These are phyloP conservation scores for Pongo abelii DNA, from an alignment of 2,113 vertebrate species.

Conservation along the genomic window DNA sequence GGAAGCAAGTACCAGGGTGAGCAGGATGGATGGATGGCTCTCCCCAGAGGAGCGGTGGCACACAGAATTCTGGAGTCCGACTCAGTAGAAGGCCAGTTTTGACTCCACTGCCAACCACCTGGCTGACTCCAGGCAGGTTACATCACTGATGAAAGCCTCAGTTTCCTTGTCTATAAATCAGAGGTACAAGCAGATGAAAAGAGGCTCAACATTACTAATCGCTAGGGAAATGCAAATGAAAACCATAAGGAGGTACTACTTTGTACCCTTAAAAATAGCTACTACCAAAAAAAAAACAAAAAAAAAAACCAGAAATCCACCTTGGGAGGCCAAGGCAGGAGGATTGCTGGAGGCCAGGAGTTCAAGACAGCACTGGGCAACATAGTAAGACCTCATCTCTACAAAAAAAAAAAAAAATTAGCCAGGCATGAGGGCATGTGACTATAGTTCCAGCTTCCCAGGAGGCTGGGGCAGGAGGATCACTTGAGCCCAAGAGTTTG, in stretches of 20 bases:
- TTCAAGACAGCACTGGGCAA: no score
- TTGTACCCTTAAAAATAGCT: neutral
- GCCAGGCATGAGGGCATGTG: no score
- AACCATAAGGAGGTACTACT: neutral
- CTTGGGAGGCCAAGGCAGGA: no score
- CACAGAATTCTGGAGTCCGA: neutral
- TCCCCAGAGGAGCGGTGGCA: neutral
- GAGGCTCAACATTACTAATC: neutral
- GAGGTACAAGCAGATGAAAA: neutral
- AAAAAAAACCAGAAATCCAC: no score
- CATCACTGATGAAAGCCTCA: neutral
- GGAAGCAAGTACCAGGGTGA: neutral
- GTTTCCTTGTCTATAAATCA: neutral
- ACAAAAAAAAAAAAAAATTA: neutral
- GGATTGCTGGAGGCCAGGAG: no score
- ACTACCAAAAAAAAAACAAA: neutral
- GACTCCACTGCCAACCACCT: neutral
- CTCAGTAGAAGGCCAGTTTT: neutral
- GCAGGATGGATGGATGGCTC: neutral
- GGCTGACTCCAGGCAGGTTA: neutral
- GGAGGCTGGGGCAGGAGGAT: no score
- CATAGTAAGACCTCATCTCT: no score
- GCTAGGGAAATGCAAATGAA: neutral
- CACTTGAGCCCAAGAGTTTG: no score
- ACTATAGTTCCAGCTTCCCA: no score